Conservation (phyloP, 2,113 vertebrate species). For the Malaclemys terrapin region DNA sequence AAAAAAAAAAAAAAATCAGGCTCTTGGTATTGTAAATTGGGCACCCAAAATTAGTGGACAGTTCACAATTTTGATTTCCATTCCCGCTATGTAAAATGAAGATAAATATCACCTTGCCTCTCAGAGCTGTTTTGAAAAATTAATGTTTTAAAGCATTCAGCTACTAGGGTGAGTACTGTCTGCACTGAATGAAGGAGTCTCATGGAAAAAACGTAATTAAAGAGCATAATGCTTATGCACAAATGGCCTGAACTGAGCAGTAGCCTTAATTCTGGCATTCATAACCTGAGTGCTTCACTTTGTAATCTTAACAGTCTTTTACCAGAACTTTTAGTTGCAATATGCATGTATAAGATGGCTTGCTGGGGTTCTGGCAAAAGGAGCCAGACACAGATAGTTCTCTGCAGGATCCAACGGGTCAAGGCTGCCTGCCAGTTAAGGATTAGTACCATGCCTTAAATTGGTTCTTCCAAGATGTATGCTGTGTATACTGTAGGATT, state of each 20-base stretch:
- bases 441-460: not conserved
- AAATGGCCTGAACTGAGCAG: not conserved
- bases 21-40: too few species aligned
- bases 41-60: too few species aligned
- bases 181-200: not conserved
- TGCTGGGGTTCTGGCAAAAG: too few species aligned
- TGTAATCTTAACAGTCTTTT: not conserved
- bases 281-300: not conserved
- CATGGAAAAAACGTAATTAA: not conserved
- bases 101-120: too few species aligned
- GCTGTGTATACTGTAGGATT: not conserved
- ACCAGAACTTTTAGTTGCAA: not conserved
- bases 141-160: too few species aligned
- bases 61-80: too few species aligned
- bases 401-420: not conserved
- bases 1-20: too few species aligned
- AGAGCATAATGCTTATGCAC: not conserved
- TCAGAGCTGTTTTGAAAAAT: too few species aligned
- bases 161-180: not conserved
- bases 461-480: not conserved
- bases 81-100: too few species aligned
- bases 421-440: not conserved
- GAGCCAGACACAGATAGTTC: too few species aligned
- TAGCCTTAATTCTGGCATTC: not conserved
- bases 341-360: not conserved